A percentile compares a stretch with the other conserved stretches of the same genome.
phyloP scores from a whole-genome alignment of 2,797 vertebrate genomes.

The Notamacropus eugenii region DNA sequence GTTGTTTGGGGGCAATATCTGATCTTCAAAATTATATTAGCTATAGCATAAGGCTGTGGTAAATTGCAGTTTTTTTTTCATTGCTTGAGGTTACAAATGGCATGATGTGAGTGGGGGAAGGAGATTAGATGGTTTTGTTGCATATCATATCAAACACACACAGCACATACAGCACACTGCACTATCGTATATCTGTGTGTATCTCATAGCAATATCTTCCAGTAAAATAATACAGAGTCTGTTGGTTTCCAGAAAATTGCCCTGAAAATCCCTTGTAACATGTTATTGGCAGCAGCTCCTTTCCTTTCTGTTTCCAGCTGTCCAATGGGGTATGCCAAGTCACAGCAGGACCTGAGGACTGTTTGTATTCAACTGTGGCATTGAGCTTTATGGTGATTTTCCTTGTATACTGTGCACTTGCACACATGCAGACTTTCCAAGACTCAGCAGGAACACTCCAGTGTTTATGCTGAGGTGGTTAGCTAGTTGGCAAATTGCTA shows the following conservation, averaged over 20 bases:
- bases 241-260: constrained; percentile 86
- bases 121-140: constrained; percentile 79
- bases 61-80: constrained; percentile 78
- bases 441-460: constrained; percentile 89
- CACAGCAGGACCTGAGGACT: constrained; percentile 94
- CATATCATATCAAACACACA: constrained; percentile 66
- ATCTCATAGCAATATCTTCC: constrained; percentile 82
- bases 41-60: constrained; percentile 75
- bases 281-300: constrained; percentile 90
- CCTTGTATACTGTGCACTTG: constrained; percentile 88
- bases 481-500: constrained; percentile 89
- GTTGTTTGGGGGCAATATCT: constrained; percentile 80
- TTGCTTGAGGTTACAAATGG: constrained; percentile 51
- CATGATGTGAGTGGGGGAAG: constrained; percentile 30
- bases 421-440: constrained; percentile 92
- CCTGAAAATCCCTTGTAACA: constrained; percentile 85
- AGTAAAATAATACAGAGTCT: constrained; percentile 83
- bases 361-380: constrained; percentile 90
- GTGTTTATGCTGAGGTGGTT: constrained; percentile 91
- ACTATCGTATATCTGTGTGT: constrained; percentile 58
- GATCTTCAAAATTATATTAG: constrained; percentile 83
- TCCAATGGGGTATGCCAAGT: constrained; percentile 96
- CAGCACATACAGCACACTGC: not conserved
- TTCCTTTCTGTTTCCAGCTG: constrained; percentile 94
- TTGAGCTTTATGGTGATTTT: constrained; percentile 86